phyloP scores from a whole-genome alignment of 2,113 vertebrate genomes.

The Gambusia affinis region DNA sequence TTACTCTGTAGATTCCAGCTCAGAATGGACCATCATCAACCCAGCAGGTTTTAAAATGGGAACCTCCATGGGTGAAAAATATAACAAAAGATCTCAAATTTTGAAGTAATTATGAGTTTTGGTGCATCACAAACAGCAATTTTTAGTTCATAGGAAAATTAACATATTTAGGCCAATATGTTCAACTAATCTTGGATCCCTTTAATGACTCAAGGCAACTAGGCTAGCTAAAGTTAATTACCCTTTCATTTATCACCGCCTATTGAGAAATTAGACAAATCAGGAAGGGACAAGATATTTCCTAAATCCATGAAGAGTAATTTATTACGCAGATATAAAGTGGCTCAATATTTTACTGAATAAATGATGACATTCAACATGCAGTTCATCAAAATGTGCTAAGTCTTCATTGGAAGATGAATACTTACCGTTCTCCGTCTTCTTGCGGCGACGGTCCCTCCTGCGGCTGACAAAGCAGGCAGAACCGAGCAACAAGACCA shows the following conservation, averaged over 20 bases:
- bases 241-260: slow-evolving; percentile 65
- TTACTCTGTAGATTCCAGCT: too few relatives aligned
- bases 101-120: too few relatives aligned
- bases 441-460: slow-evolving; percentile 60
- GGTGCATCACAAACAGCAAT: too few relatives aligned
- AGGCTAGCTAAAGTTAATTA: slow-evolving; percentile 65
- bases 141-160: too few relatives aligned
- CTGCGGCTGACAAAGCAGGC: slow-evolving; percentile 87
- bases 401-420: slow-evolving; percentile 27
- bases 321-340: slow-evolving; percentile 64
- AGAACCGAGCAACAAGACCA: slow-evolving; percentile 84
- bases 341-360: slow-evolving; percentile 67
- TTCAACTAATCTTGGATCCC: too few relatives aligned
- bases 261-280: slow-evolving; percentile 73
- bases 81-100: too few relatives aligned
- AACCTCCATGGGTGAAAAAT: too few relatives aligned
- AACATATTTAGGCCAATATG: too few relatives aligned
- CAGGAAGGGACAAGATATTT: slow-evolving; percentile 44
- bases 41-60: too few relatives aligned
- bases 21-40: too few relatives aligned
- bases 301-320: slow-evolving; percentile 55
- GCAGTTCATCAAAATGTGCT: slow-evolving; percentile 62
- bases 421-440: slow-evolving; percentile 70
- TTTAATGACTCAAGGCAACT: slow-evolving; percentile 30
- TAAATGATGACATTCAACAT: slow-evolving; percentile 68